Base-by-base conservation (phyloP, 2,888 invertebrate species). In the Coelinius sp. region DNA sequence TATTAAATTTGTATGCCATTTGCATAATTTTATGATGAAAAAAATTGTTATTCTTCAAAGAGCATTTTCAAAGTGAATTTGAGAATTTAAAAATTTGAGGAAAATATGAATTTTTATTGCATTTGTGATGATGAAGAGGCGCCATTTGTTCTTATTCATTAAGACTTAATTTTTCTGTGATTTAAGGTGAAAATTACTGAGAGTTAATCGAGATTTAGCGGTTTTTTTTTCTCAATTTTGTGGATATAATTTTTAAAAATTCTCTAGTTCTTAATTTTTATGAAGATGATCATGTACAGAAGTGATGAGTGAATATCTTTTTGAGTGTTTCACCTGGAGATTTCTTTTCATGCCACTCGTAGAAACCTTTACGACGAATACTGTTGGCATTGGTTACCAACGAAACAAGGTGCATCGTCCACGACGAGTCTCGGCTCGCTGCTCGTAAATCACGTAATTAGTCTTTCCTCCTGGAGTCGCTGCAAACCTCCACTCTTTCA, bases 401-500 rank as follows among this genome's bases (percentile, higher is more conserved):
- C 24, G 22, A 22, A 12, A 56, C 44, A 31, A 59, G 71, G 68
- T 53, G 68, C 68, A 67, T 17, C 62, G 63, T 71, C 71, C 68
- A 62, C 68, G 41, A 68, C 64, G 68, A 27, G 76, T 78, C 77
- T 78, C 80, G 75, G 77, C 75, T 76, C 79, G 73, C 71, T 44
- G 77, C 79, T 80, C 78, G 79, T 81, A 82, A 81, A 81, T 81
- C 79, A 82, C 74, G 78, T 80, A 82, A 81, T 83, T 82, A 82
- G 80, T 78, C 79, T 80, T 68, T 70, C 70, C 73, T 75, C 73
- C 76, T 76, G 66, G n/a, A 64, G 24, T 64, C 27, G 68, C 62
- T 63, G 67, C 59, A 38, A 53, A 17, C 38, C 62, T 44, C 52
- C 35, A 41, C 68, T 66, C 27, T 59, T 46, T 70, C 67, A 70